Base-by-base conservation (phyloP, 1,140 invertebrate genomes). In the Leptinotarsa lineolata region DNA sequence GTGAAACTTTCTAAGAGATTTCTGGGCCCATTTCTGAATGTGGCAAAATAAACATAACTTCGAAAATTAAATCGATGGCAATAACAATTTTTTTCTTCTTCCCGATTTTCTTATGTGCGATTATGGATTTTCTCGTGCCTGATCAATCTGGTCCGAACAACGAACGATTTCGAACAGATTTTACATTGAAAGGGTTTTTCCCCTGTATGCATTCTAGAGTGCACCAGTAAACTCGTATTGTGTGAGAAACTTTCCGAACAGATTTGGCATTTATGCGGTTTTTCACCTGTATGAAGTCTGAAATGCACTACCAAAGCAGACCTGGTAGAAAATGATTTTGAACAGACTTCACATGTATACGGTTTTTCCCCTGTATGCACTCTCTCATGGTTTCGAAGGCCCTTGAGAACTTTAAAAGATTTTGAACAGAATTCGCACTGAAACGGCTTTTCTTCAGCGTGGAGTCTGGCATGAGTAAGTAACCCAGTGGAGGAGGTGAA, bases 351-450 rank as follows among this genome's bases (percentile, higher is more conserved):
- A 84, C 93, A 94, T 44, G 88, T 87, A 80, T 92, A 94, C 0
- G 93, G 93, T 80, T 93, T 92, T 80, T 94, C 91, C 3, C 91
- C 89, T 0, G 89, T 90, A 77, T 92, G 91, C 0, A 89, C 89
- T 6, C 90, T 82, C 81, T 91, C 91, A 85, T 94, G 92, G 73
- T 92, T 91, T 84, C 91, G 89, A 67, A 91, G 84, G 82, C 90
- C 91, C 79, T 90, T 89, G 83, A 91, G 91, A 77, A 90, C 88
- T 45, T 88, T 90, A 82, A 92, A 92, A 18, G 48, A 54, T 54
- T 54, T 54, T 4, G 16, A 54, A 80, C 88, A 54, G n/a, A 54
- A 16, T 18, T 54, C 48, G n/a, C 48, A 54, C 3, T 54, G 48
- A 54, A 16, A 54, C 86, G 76, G 82, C 81, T 78, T 74, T 88